Percentiles rank a stretch among this genome's conserved stretches.
Evolutionary conservation across 2,888 invertebrate species (phyloP).

Genomic region (Hofmannophila pseudospretella): DNA sequence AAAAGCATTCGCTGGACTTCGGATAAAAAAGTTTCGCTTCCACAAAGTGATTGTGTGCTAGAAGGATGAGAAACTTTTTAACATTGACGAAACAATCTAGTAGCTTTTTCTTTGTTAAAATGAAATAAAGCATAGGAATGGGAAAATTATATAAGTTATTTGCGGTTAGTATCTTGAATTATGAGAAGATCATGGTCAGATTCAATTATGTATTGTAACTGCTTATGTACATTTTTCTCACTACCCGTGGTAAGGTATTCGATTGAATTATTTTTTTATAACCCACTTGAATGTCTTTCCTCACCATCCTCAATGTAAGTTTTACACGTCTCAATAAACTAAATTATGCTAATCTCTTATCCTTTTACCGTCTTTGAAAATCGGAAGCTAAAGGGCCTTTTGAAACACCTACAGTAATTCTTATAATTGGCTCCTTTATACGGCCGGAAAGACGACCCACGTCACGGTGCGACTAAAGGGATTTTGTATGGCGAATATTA

Average conservation of each 20-base stretch:
- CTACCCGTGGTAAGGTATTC: no score
- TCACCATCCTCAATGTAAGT: no score
- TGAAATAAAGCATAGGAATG: no score
- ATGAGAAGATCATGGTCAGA: no score
- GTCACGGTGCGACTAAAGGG: slow-evolving; percentile 62
- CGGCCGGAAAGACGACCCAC: slow-evolving; percentile 69
- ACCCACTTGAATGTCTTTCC: no score
- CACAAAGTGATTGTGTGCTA: slow-evolving; percentile 30
- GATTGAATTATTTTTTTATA: neutral
- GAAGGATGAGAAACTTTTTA: slow-evolving; percentile 7
- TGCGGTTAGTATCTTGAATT: no score
- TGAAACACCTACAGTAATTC: slow-evolving; percentile 50
- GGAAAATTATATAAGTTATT: no score
- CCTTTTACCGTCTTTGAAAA: slow-evolving; percentile 60
- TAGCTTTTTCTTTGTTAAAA: no score
- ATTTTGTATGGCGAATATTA: slow-evolving; percentile 58
- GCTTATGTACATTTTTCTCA: no score
- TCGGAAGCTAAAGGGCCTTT: slow-evolving; percentile 62
- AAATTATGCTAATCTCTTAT: slow-evolving; percentile 59
- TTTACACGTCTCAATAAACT: no score
- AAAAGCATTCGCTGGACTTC: slow-evolving; percentile 44
- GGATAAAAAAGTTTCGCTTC: slow-evolving; percentile 36
- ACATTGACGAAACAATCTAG: no score
- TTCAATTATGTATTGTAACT: no score
- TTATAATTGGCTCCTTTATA: slow-evolving; percentile 70